Evolutionary conservation across 2,888 invertebrate genomes (phyloP), one percentile per base, ranked within the genome.

Genomic region (Agonum fuliginosum): DNA sequence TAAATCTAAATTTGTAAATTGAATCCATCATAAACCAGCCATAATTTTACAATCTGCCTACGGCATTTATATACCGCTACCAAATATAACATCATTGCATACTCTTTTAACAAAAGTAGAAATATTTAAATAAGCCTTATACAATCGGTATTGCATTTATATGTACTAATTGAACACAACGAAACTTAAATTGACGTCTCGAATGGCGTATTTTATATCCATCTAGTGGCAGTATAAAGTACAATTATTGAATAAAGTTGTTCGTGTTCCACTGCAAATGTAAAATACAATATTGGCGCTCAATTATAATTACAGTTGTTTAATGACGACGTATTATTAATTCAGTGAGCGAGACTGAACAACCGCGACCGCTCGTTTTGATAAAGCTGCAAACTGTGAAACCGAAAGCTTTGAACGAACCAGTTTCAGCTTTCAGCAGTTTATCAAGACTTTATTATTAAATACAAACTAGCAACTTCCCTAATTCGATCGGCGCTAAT

Each of bases 401-500:
- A 24, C n/a, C n/a, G n/a, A 54, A 54, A 54, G 22, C 24, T 54
- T 24, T 24, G 30, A 62, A 62, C 58, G 17, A 62, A 62, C 27
- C 58, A 30, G 30, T 62, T 30, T 62, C 30, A 62, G 58, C 58
- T 8, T 19, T 20, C 43, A 14, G 17, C 30, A 24, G 24, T 24
- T 54, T 54, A 54, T 54, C 24, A 54, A 54, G 54, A 54, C 22
- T 62, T 62, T 30, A 67, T 67, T 41, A 67, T 67, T 67, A 37
- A 54, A 54, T 54, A 24, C 24, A 24, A 67, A 22, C 65, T 22
- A 41, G 12, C n/a, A 70, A 70, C 46, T 70, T 70, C 14, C 24
- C 43, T 20, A 72, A 54, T 37, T 51, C 58, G 48, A 67, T 75
- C 75, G 46, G 34, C 22, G 46, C 75, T 75, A 75, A 75, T 75